Base-by-base conservation (phyloP, 2,797 vertebrate species). In the Hypotaenidia okinawae region DNA sequence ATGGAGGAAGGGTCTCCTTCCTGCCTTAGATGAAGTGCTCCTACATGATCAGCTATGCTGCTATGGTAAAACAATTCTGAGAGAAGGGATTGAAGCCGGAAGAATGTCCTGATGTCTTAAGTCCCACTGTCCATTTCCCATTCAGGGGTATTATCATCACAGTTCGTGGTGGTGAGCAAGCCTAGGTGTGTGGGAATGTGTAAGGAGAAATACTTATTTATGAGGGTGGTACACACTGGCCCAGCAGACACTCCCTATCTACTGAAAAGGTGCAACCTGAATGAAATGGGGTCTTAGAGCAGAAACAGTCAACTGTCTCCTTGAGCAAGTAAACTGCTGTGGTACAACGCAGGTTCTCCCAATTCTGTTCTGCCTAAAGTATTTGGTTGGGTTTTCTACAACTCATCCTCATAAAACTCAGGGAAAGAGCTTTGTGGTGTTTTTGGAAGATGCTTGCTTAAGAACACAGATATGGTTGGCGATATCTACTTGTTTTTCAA, bases 21-120 rank as follows among this genome's bases (percentile, higher is more conserved):
- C 39, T 16, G 18, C 47, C 70, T 66, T 0, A 0, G 13, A 52
- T 6, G 11, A 51, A 62, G 0, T 0, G 25, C 19, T 86, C 57
- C 27, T 37, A 14, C 11, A 22, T 15, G 27, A 75, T 69, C 58
- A 66, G 45, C 27, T 37, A 49, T 12, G 30, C 37, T 55, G 32
- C 23, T 35, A 37, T 0, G 6, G 39, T 27, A 61, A 57, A 68
- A 69, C 12, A 69, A 13, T 21, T 16, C 2, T 43, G 9, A 28
- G 11, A 67, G 27, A 75, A 43, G 37, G 12, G 25, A 70, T 0
- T 52, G 67, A 75, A 69, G 41, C 17, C 52, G 18, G 24, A 86
- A 23, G 33, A 57, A 62, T 3, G 18, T 58, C 49, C 33, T n/a
- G 23, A 24, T 25, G 22, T 11, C 59, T 83, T 49, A 33, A 59